phyloP scores from a whole-genome alignment of 2,888 invertebrate species.

The Dicyrtomina minuta region DNA sequence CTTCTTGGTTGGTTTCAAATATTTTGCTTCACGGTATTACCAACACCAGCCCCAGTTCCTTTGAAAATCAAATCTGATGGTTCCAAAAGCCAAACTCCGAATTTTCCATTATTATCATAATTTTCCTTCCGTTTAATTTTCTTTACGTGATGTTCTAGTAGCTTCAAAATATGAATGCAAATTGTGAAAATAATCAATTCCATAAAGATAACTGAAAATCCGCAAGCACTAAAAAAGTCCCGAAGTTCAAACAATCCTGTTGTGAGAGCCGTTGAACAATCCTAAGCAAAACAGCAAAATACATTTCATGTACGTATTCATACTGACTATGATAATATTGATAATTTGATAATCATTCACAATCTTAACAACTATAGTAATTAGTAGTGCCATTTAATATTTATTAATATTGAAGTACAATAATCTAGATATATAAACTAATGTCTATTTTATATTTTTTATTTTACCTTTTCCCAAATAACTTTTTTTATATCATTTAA shows the following conservation, averaged over 20 bases:
- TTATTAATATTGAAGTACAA: neutral
- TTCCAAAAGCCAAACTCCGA: constrained; percentile 19
- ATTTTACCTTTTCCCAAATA: too few species aligned
- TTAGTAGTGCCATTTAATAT: neutral
- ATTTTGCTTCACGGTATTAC: too few species aligned
- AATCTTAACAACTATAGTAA: neutral
- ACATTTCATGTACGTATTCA: neutral
- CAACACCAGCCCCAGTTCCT: too few species aligned
- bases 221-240: neutral
- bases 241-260: neutral
- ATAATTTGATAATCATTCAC: neutral
- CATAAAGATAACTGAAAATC: neutral
- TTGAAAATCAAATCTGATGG: too few species aligned
- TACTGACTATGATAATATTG: neutral
- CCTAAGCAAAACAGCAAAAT: too few species aligned
- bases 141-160: constrained; percentile 19
- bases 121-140: constrained; percentile 4
- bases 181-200: constrained; percentile 8
- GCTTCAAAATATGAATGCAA: constrained; percentile 3
- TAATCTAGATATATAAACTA: neutral
- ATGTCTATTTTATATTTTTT: neutral
- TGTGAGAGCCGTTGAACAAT: too few species aligned
- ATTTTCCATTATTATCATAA: constrained; percentile 8
- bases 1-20: too few species aligned
- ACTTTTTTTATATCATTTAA: too few species aligned